A percentile compares a stretch with the other conserved stretches of the same genome.
phyloP scores from a whole-genome alignment of 2,888 invertebrate species.

The Sympetrum striolatum region DNA sequence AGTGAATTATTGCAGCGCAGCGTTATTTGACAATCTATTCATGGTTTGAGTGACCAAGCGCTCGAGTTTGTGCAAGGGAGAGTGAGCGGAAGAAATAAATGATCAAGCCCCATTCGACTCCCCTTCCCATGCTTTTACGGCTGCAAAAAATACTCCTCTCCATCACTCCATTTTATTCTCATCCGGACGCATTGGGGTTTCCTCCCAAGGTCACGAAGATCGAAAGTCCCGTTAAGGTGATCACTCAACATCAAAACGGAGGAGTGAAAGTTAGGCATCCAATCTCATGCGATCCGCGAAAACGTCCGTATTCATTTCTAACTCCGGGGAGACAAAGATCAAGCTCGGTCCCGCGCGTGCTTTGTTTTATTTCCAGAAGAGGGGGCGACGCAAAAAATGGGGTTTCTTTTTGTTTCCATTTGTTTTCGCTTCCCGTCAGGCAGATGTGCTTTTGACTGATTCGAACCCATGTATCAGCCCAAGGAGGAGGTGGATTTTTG shows the following conservation, averaged over 20 bases:
- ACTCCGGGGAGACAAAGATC: too few relatives aligned
- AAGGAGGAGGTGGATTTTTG: too few relatives aligned
- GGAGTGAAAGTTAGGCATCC: background rate
- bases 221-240: background rate
- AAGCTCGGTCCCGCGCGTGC: too few relatives aligned
- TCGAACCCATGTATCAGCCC: too few relatives aligned
- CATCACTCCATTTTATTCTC: background rate
- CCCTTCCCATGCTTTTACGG: background rate
- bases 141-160: background rate
- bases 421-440: too few relatives aligned
- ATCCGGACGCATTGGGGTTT: background rate
- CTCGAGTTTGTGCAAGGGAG: background rate
- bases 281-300: background rate
- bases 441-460: too few relatives aligned
- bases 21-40: background rate
- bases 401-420: too few relatives aligned
- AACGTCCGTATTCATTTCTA: background rate
- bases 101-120: background rate
- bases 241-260: background rate
- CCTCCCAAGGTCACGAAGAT: too few relatives aligned
- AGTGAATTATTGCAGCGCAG: background rate
- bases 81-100: background rate
- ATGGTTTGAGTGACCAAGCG: background rate
- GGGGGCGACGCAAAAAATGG: too few relatives aligned
- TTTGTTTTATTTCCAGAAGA: too few relatives aligned